These are phyloP conservation scores for Tortrix viridana DNA, from an alignment of 2,888 invertebrate genomes.

Conservation along the genomic window DNA sequence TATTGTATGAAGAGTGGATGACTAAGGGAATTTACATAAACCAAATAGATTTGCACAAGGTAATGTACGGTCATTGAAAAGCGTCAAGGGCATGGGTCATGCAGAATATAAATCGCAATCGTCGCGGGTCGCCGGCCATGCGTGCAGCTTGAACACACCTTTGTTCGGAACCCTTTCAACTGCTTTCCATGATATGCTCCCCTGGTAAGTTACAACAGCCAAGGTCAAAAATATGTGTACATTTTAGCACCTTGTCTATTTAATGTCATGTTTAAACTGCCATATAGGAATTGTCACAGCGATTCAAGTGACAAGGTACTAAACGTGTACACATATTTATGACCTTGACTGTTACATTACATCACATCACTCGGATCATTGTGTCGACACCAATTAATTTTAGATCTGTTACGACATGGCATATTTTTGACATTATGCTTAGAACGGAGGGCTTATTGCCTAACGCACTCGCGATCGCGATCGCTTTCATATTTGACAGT, in stretches of 20 bases:
- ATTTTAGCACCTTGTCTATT: too few relatives aligned
- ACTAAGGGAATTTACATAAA: slow-evolving; percentile 21
- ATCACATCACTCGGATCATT: slow-evolving; percentile 20
- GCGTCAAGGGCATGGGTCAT: slow-evolving; percentile 28
- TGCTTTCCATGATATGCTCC: slow-evolving; percentile 19
- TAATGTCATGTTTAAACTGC: too few relatives aligned
- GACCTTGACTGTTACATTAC: too few relatives aligned
- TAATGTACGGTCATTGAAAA: slow-evolving; percentile 3
- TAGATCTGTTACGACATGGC: neutral
- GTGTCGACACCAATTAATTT: slow-evolving; percentile 18
- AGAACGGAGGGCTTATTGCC: too few relatives aligned
- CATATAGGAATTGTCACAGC: too few relatives aligned
- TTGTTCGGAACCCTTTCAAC: slow-evolving; percentile 50
- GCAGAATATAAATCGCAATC: slow-evolving; percentile 32
- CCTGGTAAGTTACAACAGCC: too few relatives aligned
- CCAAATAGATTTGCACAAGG: slow-evolving; percentile 8
- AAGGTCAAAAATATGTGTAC: too few relatives aligned
- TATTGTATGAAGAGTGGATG: slow-evolving; percentile 39
- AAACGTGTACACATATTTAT: too few relatives aligned
- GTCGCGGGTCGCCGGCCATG: slow-evolving; percentile 51
- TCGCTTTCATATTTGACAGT: too few relatives aligned
- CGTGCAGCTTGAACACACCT: slow-evolving; percentile 52
- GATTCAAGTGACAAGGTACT: too few relatives aligned
- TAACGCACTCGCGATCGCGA: too few relatives aligned
- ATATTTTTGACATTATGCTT: slow-evolving; percentile 2